Base-by-base conservation (phyloP, 1,140 invertebrate species). In the Pararge aegeria region DNA sequence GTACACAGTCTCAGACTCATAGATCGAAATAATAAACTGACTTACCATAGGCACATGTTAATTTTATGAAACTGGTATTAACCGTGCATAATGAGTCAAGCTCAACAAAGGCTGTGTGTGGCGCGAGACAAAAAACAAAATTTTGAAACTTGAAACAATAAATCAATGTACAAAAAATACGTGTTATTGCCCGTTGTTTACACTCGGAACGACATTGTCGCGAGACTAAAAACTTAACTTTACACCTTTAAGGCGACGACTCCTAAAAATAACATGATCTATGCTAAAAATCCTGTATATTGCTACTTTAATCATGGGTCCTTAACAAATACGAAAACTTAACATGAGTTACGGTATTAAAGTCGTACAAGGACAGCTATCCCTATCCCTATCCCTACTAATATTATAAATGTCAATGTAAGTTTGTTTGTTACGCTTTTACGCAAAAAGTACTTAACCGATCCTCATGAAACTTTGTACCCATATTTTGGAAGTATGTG, bases 101-200 rank as follows among this genome's bases (percentile, higher is more conserved):
- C 18, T 15, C 20, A 55, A 54, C 59, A 50, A 55, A 46, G 66
- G 53, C 75, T 78, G 83, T 68, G 83, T 83, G 85, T 88, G 85
- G 85, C 73, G 68, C 61, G 63, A 68, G 20, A 73, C 70, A 87
- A 83, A 85, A 61, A 82, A 87, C 64, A 64, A 68, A 80, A 73
- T 84, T 85, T 78, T 80, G 74, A 80, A 83, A 85, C 71, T 59
- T 77, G 76, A 85, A 86, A 83, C 81, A 80, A 83, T 88, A 88
- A 86, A 88, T 88, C 85, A 85, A 83, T 80, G 72, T 64, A 75
- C 81, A 88, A 87, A 87, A 84, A 88, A 81, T 73, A 85, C 77
- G 83, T 81, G 83, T 86, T 83, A 84, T 75, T 74, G 66, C 74
- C 75, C 72, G 80, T 73, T 86, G 83, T 61, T 61, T 61, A 61